A percentile compares a stretch with the other conserved stretches of the same genome.
phyloP scores from a whole-genome alignment of 2,797 vertebrate species.

The Ceryle rudis region DNA sequence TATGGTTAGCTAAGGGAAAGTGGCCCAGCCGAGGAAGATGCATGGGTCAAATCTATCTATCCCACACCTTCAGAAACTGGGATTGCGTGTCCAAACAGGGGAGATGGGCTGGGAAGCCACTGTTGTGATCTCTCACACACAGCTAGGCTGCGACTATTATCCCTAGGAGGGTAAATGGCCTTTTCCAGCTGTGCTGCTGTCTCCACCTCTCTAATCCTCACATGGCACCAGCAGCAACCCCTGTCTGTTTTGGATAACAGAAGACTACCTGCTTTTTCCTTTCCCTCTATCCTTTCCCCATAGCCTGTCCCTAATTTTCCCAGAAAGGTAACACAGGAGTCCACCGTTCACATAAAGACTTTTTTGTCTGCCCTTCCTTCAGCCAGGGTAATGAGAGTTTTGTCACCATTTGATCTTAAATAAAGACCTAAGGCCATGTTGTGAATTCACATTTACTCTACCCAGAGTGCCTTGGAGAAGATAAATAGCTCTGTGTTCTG shows the following conservation, averaged over 20 bases:
- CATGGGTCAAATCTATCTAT: background rate
- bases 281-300: background rate
- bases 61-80: background rate
- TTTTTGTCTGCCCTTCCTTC: background rate
- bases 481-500: conserved; percentile 22
- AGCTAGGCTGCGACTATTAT: background rate
- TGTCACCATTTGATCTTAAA: background rate
- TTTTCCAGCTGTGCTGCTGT: background rate
- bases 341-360: background rate
- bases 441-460: background rate
- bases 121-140: background rate
- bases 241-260: background rate
- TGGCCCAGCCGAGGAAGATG: background rate
- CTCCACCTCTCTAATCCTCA: background rate
- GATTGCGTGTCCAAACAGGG: background rate
- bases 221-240: background rate
- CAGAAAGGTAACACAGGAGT: background rate
- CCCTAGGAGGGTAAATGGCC: background rate
- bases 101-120: background rate
- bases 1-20: background rate
- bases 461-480: background rate
- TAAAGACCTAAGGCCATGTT: background rate
- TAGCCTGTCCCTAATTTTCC: background rate
- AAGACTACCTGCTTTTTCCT: background rate
- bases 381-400: background rate